Base-by-base conservation (phyloP, 2,113 vertebrate genomes). In the Neofelis nebulosa region DNA sequence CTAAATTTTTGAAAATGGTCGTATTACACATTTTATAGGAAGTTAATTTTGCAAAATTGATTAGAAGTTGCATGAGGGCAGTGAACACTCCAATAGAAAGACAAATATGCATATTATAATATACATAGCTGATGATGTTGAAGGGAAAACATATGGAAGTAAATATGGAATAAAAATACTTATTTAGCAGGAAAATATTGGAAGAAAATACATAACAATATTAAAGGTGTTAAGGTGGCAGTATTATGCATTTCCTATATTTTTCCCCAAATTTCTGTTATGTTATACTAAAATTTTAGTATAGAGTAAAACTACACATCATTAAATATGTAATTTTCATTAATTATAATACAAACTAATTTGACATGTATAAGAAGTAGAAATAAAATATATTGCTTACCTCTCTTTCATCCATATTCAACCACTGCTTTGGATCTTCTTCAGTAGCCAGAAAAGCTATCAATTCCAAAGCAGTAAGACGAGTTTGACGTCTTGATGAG, bases 321-420 rank as follows among this genome's bases (percentile, higher is more conserved):
- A 69, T 52, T 84, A 94, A 91, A 66, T 88, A 11, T 4, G 3
- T n/a, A 79, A 81, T 88, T 92, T 80, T 27, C 13, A 80, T 38
- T 65, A 63, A 74, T 45, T 36, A 89, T 0, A 89, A 89, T 73
- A 78, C 2, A 96, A 88, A 91, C 21, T 71, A 31, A 95, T 33
- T 89, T 97, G 13, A 61, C 88, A 95, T 78, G 31, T 14, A 85
- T 11, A 94, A 97, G 29, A 78, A 92, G 85, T 15, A 86, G 78
- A 97, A 91, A 88, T 80, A 93, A 95, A 91, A 86, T 19, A 69
- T 45, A n/a, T 15, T 57, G 27, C 97, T 97, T 99, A 99, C 99
- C 99, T 99, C 99, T 99, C 99, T 99, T 98, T 99, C 99, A 82
- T 99, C 99, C 99, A 99, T 99, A 98, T 99, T 99, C 94, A 99